Conservation (phyloP, 2,888 invertebrate species). For the Xestia c-nigrum region DNA sequence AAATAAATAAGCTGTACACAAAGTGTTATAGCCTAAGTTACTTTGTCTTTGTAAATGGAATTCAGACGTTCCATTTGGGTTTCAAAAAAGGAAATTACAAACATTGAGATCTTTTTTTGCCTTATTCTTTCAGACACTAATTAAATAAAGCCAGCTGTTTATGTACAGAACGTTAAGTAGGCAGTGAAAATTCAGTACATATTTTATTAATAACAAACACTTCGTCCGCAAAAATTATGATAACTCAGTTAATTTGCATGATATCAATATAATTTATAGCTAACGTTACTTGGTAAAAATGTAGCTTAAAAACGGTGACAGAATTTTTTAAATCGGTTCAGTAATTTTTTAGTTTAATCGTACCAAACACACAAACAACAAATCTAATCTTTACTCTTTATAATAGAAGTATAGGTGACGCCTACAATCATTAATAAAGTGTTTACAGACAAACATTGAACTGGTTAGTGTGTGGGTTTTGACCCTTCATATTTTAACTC, state of each 20-base stretch:
- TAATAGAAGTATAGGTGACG: neutral
- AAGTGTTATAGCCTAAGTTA: neutral
- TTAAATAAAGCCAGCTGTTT: neutral
- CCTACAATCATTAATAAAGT: neutral
- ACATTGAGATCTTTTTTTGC: neutral
- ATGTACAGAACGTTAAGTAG: neutral
- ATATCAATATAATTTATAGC: too few species aligned
- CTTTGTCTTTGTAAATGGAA: neutral
- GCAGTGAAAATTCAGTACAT: too few species aligned
- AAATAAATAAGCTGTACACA: neutral
- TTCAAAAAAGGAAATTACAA: slow-evolving; percentile 1
- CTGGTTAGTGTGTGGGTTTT: neutral
- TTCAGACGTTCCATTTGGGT: neutral
- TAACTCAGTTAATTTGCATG: too few species aligned
- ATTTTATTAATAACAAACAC: too few species aligned
- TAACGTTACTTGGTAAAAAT: too few species aligned
- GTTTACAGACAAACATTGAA: slow-evolving; percentile 6
- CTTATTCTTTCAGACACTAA: neutral
- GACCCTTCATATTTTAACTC: slow-evolving; percentile 6
- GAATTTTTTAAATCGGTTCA: too few species aligned
- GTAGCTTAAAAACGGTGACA: too few species aligned
- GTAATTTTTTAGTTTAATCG: too few species aligned
- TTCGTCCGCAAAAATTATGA: too few species aligned
- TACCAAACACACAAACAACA: too few species aligned
- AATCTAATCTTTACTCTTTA: too few species aligned